Base-by-base conservation (phyloP, 1,140 invertebrate species). In the Drosophila arizonae region DNA sequence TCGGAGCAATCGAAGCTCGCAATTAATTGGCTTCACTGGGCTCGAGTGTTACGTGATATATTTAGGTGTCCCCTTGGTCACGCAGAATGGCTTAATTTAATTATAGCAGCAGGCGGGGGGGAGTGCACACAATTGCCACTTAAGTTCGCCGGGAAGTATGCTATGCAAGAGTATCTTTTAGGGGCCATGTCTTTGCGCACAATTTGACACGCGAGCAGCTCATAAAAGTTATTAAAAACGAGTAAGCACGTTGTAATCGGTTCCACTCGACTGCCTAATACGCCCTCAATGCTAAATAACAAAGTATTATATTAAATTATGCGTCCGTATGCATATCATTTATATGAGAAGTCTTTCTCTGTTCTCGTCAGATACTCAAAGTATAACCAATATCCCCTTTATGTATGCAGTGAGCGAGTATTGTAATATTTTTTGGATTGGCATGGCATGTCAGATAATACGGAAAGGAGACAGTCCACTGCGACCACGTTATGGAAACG, bases 181-280 rank as follows among this genome's bases (percentile, higher is more conserved):
- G 57, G 45, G 17, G 17, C 48, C 30, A 33, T 26, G 70, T 21
- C 50, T 46, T 15, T 36, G 48, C 64, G 64, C 33, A 46, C 64
- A 48, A n/a, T 57, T 46, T 58, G 39, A 65, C 81, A 85, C 78
- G 81, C 81, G 73, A 85, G 55, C 41, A 50, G 39, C 56, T 55
- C 74, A 81, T 85, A 81, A 86, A 68, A 78, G 77, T 75, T 86
- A 77, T 81, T 72, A 75, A 66, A 79, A 66, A 73, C 57, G 60
- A 46, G 43, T 17, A 46, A 46, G n/a, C n/a, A 46, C 43, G 9
- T 46, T 46, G 43, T 11, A 17, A 8, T 6, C 43, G 43, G 17
- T 9, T 21, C 6, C n/a, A 5, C 5, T 17, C 43, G 43, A 15
- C 6, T 9, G 43, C 0, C 43, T 17, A 3, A 46, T 15, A 17